Conservation (phyloP, 2,113 vertebrate genomes). For the Otis tarda region DNA sequence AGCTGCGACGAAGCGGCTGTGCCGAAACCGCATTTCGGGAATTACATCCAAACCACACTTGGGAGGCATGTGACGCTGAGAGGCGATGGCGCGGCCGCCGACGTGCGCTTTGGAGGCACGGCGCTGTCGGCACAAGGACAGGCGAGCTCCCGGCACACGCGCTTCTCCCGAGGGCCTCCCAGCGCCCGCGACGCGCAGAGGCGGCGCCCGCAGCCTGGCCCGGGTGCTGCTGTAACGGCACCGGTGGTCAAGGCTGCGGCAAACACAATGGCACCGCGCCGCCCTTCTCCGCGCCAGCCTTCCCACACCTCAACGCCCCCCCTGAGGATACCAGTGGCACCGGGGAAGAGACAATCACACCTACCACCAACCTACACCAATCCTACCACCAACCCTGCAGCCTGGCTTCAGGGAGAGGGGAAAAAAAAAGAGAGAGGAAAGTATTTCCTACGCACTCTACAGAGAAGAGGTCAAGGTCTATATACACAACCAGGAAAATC, state of each 20-base stretch:
- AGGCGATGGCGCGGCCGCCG: neutral
- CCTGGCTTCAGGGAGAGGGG: neutral
- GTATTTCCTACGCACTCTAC: neutral
- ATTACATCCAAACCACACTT: neutral
- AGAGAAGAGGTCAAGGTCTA: neutral
- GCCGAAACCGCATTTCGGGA: neutral
- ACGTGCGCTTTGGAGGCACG: fast-evolving
- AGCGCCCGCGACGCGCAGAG: fast-evolving
- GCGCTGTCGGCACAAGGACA: neutral
- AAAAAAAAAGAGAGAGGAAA: neutral
- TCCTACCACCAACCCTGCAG: neutral
- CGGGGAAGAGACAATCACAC: neutral
- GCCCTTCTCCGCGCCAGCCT: neutral
- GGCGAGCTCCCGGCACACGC: neutral
- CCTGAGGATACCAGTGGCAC: neutral
- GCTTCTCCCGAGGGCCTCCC: neutral
- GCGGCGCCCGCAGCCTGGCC: neutral
- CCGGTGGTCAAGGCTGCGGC: neutral
- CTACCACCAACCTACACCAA: too few species aligned
- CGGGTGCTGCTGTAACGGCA: neutral
- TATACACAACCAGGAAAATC: neutral
- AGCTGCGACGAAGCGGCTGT: neutral
- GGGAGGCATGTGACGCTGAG: neutral
- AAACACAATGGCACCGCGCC: neutral
- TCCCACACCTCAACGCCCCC: neutral